These are phyloP conservation scores for Cyprinodon diabolis DNA, from an alignment of 2,797 vertebrate genomes.

Conservation along the genomic window DNA sequence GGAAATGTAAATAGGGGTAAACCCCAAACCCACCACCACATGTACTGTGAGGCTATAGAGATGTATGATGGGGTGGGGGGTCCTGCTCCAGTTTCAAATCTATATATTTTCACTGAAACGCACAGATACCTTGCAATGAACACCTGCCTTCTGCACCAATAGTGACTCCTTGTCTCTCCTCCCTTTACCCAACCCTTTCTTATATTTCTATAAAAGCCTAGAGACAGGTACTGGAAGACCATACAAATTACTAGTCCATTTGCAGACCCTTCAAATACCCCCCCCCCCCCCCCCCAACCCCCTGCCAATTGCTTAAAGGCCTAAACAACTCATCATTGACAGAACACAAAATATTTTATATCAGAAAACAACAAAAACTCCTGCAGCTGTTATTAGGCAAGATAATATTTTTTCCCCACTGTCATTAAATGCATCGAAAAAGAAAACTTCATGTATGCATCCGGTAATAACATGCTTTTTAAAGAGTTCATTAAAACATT, in stretches of 20 bases:
- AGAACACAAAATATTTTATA: not conserved
- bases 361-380: not conserved
- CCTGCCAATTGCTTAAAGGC: not conserved
- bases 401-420: not conserved
- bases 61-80: not conserved
- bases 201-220: slow-evolving; percentile 38
- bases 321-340: not conserved
- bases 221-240: slow-evolving; percentile 57
- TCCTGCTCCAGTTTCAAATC: slow-evolving; percentile 14
- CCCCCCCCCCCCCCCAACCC: not conserved
- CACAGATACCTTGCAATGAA: slow-evolving; percentile 29
- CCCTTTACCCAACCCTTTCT: slow-evolving; percentile 16
- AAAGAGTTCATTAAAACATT: not conserved
- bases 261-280: not conserved
- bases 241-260: slow-evolving; percentile 32
- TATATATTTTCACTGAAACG: slow-evolving; percentile 13
- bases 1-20: slow-evolving; percentile 46
- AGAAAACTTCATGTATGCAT: not conserved
- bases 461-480: not conserved
- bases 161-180: slow-evolving; percentile 21
- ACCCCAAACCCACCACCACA: slow-evolving; percentile 21
- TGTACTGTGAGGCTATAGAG: slow-evolving; percentile 23
- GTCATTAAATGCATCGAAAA: not conserved
- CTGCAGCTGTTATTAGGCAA: not conserved
- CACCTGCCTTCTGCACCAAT: slow-evolving; percentile 41